Percentiles rank a stretch among this genome's conserved stretches.
These are phyloP conservation scores for Micronycteris hirsuta DNA, from an alignment of 2,113 vertebrate genomes.

Conservation along the genomic window DNA sequence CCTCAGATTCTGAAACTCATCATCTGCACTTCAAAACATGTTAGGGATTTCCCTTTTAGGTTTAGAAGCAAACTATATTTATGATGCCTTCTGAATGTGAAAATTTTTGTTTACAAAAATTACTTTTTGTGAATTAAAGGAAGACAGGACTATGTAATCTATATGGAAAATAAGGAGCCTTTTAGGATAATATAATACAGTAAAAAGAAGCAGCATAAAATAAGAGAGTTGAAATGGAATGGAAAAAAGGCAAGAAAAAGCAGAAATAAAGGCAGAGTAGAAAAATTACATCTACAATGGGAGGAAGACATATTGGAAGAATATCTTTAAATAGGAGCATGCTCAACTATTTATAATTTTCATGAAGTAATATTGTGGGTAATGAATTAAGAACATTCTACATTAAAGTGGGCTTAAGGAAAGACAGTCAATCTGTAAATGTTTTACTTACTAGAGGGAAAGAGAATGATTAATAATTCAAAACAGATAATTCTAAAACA, in stretches of 20 bases:
- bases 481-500: not conserved
- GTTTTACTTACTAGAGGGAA: conserved; percentile 27
- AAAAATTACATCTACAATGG: not conserved
- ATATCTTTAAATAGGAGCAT: not conserved
- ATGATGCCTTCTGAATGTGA: not conserved
- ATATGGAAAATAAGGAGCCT: not conserved
- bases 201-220: not conserved
- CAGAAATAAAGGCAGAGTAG: not conserved
- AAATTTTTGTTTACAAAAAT: conserved; percentile 1
- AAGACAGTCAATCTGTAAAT: not conserved
- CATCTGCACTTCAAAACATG: conserved; percentile 8
- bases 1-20: conserved; percentile 5
- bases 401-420: not conserved
- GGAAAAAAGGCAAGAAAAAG: not conserved
- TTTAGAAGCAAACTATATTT: conserved; percentile 28
- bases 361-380: not conserved
- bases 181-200: not conserved
- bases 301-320: not conserved
- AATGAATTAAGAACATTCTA: not conserved
- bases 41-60: not conserved
- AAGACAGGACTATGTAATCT: not conserved
- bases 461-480: conserved; percentile 25
- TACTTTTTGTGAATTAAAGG: not conserved
- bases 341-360: not conserved
- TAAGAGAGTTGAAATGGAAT: not conserved